Conservation (phyloP, 1,140 invertebrate genomes). For the Subanguina moxae region DNA sequence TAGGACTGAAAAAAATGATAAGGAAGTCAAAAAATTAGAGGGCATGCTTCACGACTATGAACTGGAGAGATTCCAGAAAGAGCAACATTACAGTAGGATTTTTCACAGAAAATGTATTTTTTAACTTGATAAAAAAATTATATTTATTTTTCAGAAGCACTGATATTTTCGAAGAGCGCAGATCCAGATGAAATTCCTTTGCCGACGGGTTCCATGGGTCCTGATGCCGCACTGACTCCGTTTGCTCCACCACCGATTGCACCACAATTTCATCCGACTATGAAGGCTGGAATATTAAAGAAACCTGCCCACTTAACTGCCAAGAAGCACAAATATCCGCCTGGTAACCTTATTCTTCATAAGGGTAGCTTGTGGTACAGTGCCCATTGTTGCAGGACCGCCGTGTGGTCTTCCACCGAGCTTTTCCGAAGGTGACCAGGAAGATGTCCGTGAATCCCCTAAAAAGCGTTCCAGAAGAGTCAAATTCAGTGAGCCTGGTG, state of each 20-base stretch:
- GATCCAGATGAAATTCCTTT: constrained; percentile 62
- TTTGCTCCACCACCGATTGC: constrained; percentile 25
- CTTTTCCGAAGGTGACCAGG: constrained; percentile 32
- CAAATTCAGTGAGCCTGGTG: constrained; percentile 11
- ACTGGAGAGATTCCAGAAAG: constrained; percentile 36
- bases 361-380: not conserved
- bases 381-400: constrained; percentile 52
- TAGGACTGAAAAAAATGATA: constrained; percentile 38
- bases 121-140: not conserved
- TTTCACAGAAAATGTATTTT: not conserved
- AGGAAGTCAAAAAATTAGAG: constrained; percentile 38
- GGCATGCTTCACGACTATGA: constrained; percentile 43
- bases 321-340: constrained; percentile 37
- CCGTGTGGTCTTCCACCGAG: constrained; percentile 60
- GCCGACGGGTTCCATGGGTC: constrained; percentile 52
- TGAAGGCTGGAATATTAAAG: constrained; percentile 34
- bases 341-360: constrained; percentile 27
- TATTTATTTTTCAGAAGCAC: constrained; percentile 59
- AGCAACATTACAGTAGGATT: constrained; percentile 40
- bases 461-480: constrained; percentile 24
- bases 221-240: constrained; percentile 42
- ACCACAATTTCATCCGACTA: constrained; percentile 30
- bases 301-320: constrained; percentile 3
- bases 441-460: not conserved
- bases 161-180: constrained; percentile 61